Base-by-base conservation (phyloP, 2,113 vertebrate species). In the Paramisgurnus dabryanus region DNA sequence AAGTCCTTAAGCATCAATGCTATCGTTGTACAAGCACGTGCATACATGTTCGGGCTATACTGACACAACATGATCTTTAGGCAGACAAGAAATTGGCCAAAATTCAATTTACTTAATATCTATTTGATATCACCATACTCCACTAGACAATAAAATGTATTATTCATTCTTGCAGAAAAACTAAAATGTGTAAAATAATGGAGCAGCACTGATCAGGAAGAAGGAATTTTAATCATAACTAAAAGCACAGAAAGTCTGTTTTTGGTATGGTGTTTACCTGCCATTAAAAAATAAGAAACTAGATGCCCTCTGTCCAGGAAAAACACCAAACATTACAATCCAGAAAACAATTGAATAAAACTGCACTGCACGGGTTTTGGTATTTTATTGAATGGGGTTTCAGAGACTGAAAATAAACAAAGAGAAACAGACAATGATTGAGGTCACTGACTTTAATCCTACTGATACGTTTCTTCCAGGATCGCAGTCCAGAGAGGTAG, bases 381-480 rank as follows among this genome's bases (percentile, higher is more conserved):
- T 7, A 58, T 58, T 57, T 58, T 7, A 18, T 58, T 7, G 55
- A 7, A 18, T 0, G 7, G 6, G 8, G 17, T 5, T 18, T 58
- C 6, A n/a, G 17, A 58, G 17, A 18, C 55, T 7, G 2, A 18
- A 18, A 18, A 61, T 4, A 47, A 49, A 79, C 11, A 65, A 9
- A 50, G 4, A 63, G 2, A 57, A 27, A n/a, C 55, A 70, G 12
- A 76, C 63, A 68, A 17, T 7, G 13, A 75, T 15, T 65, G 0
- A 17, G 8, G 27, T n/a, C 7, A 47, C 76, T 55, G 82, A 96
- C 96, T 93, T 90, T 93, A 61, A 96, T 85, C 9, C 95, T 91
- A 77, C 87, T 92, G 67, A 95, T 80, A 58, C 93, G 90, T 81
- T 95, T 95, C 88, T 94, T 95, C 96, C 96, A 97, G 1, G 95